These are phyloP conservation scores for Temnopleurus reevesii DNA, from an alignment of 53 echinoderm and acorn worm species.

Conservation along the genomic window DNA sequence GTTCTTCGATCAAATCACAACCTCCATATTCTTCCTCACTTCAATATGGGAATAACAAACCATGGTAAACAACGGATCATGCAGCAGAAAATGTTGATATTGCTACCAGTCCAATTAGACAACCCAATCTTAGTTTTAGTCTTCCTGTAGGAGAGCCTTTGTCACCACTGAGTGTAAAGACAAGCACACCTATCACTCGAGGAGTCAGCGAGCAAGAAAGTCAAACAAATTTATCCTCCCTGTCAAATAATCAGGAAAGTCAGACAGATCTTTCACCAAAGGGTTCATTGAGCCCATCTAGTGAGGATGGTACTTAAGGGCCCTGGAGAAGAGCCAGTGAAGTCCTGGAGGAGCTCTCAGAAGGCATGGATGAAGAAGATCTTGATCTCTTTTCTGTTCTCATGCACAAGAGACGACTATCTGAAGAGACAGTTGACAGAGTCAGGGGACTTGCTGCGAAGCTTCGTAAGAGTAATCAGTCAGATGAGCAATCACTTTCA, in stretches of 20 bases:
- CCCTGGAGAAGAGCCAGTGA: constrained; percentile 43
- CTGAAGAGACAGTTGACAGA: constrained; percentile 63
- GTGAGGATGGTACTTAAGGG: background rate
- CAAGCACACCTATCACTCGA: background rate
- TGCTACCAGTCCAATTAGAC: background rate
- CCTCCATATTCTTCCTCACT: background rate
- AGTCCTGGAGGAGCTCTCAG: constrained; percentile 35
- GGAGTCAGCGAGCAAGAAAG: background rate
- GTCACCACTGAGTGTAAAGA: background rate
- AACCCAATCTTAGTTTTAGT: background rate
- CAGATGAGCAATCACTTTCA: background rate
- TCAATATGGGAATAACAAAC: background rate
- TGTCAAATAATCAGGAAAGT: constrained; percentile 3
- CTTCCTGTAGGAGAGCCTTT: background rate
- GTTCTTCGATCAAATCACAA: background rate
- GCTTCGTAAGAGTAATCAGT: constrained; percentile 56
- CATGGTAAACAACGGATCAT: background rate
- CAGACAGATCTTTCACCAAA: constrained; percentile 8
- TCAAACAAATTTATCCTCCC: constrained; percentile 16
- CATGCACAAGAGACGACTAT: constrained; percentile 54
- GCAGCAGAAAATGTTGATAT: background rate
- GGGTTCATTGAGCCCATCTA: constrained; percentile 4
- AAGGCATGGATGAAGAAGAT: constrained; percentile 64
- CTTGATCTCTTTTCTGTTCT: constrained; percentile 62
- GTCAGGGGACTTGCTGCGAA: constrained; percentile 64